Conservation (phyloP, 23 tunicate species). For the Ascidia mentula region DNA sequence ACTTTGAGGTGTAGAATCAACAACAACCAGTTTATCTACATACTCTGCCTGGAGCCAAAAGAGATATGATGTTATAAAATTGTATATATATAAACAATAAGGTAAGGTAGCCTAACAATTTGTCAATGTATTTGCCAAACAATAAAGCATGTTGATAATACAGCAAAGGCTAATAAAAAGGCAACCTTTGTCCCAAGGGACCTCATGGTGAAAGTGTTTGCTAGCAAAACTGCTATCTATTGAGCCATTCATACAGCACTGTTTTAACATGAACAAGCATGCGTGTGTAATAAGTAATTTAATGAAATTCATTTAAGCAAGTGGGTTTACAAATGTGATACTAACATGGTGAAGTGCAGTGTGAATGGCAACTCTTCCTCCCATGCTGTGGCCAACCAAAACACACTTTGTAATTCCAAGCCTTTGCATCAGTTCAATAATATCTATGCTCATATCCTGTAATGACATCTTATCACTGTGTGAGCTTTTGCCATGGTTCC, state of each 20-base stretch:
- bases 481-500: slow-evolving; percentile 83
- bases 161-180: too few relatives aligned
- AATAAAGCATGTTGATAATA: too few relatives aligned
- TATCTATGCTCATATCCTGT: slow-evolving; percentile 56
- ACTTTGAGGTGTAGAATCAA: slow-evolving; percentile 65
- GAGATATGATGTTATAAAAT: background rate
- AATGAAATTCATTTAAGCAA: background rate
- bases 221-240: too few relatives aligned
- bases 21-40: slow-evolving; percentile 63
- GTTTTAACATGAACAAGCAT: too few relatives aligned
- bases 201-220: too few relatives aligned
- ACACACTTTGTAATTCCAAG: slow-evolving; percentile 56
- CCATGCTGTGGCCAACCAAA: slow-evolving; percentile 86
- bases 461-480: slow-evolving; percentile 60
- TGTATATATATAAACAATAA: too few relatives aligned
- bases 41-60: slow-evolving; percentile 47
- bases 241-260: too few relatives aligned
- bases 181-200: too few relatives aligned
- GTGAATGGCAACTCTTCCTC: slow-evolving; percentile 78
- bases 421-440: slow-evolving; percentile 33
- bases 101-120: too few relatives aligned
- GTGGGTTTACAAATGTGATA: too few relatives aligned
- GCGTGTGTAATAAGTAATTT: background rate
- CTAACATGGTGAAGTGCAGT: slow-evolving; percentile 57
- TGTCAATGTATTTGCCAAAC: background rate